phyloP scores from a whole-genome alignment of 2,888 invertebrate genomes.

The Anaspis maculata region DNA sequence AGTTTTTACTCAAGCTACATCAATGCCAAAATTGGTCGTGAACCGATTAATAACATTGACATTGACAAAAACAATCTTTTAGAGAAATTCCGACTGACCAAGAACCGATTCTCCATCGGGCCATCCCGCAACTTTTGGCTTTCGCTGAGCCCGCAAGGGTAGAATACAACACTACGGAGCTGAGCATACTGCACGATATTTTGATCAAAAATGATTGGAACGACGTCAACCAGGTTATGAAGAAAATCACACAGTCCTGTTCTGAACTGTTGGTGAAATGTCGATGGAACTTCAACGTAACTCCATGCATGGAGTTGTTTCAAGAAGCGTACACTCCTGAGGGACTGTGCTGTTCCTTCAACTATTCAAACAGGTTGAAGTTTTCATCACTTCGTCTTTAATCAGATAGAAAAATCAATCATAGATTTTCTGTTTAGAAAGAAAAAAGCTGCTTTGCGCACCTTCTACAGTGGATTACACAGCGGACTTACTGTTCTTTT shows the following conservation, averaged over 20 bases:
- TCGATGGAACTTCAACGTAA: slow-evolving; percentile 27
- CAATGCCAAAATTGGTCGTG: no score
- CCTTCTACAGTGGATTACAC: no score
- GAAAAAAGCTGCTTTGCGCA: no score
- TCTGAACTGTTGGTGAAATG: slow-evolving; percentile 33
- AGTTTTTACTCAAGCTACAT: no score
- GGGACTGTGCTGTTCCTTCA: slow-evolving; percentile 40
- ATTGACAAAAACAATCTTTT: no score
- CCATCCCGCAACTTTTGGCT: slow-evolving; percentile 26
- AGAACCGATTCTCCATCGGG: slow-evolving; percentile 16
- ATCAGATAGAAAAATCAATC: no score
- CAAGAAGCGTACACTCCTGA: slow-evolving; percentile 23
- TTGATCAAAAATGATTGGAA: slow-evolving; percentile 25
- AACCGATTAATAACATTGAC: no score
- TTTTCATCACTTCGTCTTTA: no score
- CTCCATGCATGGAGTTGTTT: slow-evolving; percentile 31
- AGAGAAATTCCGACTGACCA: slow-evolving; percentile 20
- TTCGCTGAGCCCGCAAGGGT: slow-evolving; percentile 18
- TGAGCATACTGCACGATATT: slow-evolving; percentile 24
- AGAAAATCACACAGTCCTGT: slow-evolving; percentile 29
- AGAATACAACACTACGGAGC: slow-evolving; percentile 19
- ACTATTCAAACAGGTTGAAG: no score
- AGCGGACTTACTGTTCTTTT: slow-evolving; percentile 29
- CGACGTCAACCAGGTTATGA: slow-evolving; percentile 20
- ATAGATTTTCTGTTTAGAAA: no score